Conservation (phyloP, 2,113 vertebrate species). For the Petromus typicus region DNA sequence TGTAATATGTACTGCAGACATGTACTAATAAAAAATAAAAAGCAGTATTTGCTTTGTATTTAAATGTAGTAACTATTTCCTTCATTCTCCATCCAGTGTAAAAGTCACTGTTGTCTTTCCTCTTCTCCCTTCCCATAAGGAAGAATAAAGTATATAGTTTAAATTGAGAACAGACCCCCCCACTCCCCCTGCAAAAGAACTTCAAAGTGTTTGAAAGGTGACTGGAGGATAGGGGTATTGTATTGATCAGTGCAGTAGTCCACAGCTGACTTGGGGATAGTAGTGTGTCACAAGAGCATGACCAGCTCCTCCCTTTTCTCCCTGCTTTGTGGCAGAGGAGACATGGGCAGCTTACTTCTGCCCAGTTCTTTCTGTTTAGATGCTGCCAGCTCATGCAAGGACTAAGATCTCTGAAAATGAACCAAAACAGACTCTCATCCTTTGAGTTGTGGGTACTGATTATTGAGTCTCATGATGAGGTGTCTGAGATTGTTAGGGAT, state of each 20-base stretch:
- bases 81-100: background rate
- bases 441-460: background rate
- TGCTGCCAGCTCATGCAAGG: background rate
- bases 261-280: background rate
- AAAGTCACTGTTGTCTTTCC: background rate
- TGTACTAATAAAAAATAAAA: background rate
- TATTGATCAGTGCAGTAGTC: background rate
- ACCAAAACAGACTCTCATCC: background rate
- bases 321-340: background rate
- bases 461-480: background rate
- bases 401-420: background rate
- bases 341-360: background rate
- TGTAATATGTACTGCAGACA: background rate
- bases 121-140: background rate
- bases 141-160: background rate
- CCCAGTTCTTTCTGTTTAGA: background rate
- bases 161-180: background rate
- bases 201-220: background rate
- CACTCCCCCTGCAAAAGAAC: background rate
- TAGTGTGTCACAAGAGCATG: background rate
- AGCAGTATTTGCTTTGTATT: constrained; percentile 3
- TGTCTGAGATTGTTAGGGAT: background rate
- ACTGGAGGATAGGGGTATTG: background rate
- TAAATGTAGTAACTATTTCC: background rate
- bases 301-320: background rate